These are phyloP conservation scores for Euzetes globulus DNA, from an alignment of 2,888 invertebrate species.

Conservation along the genomic window DNA sequence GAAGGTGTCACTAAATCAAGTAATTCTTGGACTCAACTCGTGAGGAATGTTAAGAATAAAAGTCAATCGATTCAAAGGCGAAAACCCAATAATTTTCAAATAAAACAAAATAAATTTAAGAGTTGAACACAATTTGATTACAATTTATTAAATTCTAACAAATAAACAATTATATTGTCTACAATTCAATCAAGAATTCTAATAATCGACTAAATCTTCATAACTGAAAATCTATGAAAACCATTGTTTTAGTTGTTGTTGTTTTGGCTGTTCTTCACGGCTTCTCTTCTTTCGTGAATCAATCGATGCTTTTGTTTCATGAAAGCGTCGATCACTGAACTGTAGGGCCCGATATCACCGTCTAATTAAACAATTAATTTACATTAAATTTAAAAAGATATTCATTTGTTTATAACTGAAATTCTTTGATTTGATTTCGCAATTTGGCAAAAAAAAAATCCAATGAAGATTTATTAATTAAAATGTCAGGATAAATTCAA, in stretches of 20 bases:
- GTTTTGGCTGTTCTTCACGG: neutral
- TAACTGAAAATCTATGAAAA: neutral
- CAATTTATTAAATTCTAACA: neutral
- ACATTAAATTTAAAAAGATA: no score
- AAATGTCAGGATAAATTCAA: no score
- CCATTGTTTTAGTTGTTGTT: neutral
- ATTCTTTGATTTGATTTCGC: no score
- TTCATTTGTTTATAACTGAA: no score
- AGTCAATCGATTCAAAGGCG: neutral
- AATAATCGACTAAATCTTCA: no score
- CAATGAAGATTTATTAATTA: no score
- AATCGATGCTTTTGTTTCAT: slow-evolving; percentile 99
- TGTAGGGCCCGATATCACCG: slow-evolving; percentile 78
- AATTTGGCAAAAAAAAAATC: no score
- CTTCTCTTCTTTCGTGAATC: slow-evolving; percentile 88
- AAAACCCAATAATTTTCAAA: slow-evolving; percentile 6
- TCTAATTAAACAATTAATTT: no score
- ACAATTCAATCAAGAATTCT: neutral
- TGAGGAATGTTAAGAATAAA: slow-evolving; percentile 13
- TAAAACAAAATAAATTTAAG: slow-evolving; percentile 25
- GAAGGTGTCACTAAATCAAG: no score
- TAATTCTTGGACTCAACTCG: slow-evolving; percentile 5
- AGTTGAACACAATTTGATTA: neutral
- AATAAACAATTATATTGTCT: neutral
- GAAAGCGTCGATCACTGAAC: slow-evolving; percentile 64